Evolutionary conservation across 2,888 invertebrate genomes (phyloP), one percentile per base, ranked within the genome.

Genomic region (Drosophila nigritarsus): DNA sequence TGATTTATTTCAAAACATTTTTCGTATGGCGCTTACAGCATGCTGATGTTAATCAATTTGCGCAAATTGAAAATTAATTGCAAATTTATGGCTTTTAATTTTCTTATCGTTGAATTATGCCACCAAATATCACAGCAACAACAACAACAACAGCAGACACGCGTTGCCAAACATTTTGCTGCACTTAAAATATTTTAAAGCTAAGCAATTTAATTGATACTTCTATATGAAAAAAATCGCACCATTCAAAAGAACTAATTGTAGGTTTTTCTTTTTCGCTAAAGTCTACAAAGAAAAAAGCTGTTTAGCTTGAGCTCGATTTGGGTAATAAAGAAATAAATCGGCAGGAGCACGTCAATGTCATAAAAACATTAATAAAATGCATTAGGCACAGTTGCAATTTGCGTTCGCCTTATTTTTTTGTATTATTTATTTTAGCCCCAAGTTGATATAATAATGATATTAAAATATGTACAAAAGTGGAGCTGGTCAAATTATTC

Each of bases 41-140:
- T 80, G 66, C 79, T 83, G 83, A 87, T 87, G 83, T 56, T 88
- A 78, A 84, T 88, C 84, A 83, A 84, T 88, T 84, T 85, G 81
- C 80, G 84, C 91, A 91, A 90, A 90, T 90, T 90, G 88, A 90
- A 90, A 90, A 84, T 91, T 90, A 90, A 90, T 90, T 91, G 90
- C 81, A 83, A 90, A 91, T 90, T 91, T 90, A 90, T 90, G 78
- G 89, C 90, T 85, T 90, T 91, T 91, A 90, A 90, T 90, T 90
- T 91, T 87, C 84, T 86, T 88, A 83, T 78, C 80, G 77, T 64
- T 91, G 91, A 90, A 87, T 90, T 91, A 87, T 91, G 82, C 73
- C 73, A 66, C 65, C 49, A 75, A 68, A 64, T 68, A 65, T 45
- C 30, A 53, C 38, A 65, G 13, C 32, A 62, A 38, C 45, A 67